Evolutionary conservation across 2,797 vertebrate genomes (phyloP).

Genomic region (Triplophysa bombifrons): DNA sequence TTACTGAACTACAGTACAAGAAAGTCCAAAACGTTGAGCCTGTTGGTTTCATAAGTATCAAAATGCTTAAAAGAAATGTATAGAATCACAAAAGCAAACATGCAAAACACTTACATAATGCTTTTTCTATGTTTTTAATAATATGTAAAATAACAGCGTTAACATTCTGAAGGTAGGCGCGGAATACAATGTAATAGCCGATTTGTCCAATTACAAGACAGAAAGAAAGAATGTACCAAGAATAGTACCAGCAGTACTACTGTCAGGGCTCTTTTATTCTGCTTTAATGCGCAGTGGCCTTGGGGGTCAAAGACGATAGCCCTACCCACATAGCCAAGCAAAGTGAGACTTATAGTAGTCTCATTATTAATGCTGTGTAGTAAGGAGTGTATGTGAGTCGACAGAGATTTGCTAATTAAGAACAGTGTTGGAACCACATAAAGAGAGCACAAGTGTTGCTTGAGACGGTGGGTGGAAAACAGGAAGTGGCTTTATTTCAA

Average conservation of each 20-base stretch:
- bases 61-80: background rate
- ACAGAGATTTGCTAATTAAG: constrained; percentile 40
- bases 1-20: background rate
- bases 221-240: background rate
- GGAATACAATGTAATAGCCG: too few species aligned
- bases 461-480: constrained; percentile 62
- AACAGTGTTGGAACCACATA: constrained; percentile 50
- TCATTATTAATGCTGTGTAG: constrained; percentile 42
- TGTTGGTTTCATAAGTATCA: background rate
- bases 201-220: background rate
- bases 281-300: constrained; percentile 12
- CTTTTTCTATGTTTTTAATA: background rate
- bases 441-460: constrained; percentile 51
- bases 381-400: constrained; percentile 17
- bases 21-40: background rate
- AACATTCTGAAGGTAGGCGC: background rate
- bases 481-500: constrained; percentile 76
- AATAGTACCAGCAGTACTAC: background rate
- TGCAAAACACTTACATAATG: background rate
- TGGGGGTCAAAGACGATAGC: constrained; percentile 14
- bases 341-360: constrained; percentile 32
- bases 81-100: too few species aligned
- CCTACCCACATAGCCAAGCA: constrained; percentile 17
- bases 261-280: constrained; percentile 14
- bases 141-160: background rate